Conservation (phyloP, 2,888 invertebrate species). For the Liposcelis brunnea region DNA sequence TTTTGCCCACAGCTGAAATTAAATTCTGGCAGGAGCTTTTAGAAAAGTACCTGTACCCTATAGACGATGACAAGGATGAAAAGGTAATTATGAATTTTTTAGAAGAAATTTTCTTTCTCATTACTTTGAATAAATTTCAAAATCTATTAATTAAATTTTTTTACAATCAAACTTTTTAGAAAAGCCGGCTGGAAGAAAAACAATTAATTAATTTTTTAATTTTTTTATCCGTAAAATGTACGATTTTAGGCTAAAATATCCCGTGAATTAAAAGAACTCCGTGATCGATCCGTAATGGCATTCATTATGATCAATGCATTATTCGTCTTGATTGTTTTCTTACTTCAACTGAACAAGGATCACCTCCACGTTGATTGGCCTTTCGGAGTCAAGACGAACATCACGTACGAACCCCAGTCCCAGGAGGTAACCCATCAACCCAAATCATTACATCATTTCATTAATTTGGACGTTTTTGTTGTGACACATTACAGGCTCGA, state of each 20-base stretch:
- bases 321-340: slow-evolving; percentile 95
- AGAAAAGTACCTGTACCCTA: slow-evolving; percentile 84
- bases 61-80: slow-evolving; percentile 80
- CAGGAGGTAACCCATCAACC: slow-evolving; percentile 68
- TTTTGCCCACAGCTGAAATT: slow-evolving; percentile 65
- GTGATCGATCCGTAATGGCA: slow-evolving; percentile 87
- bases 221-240: too few species aligned
- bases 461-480: slow-evolving; percentile 29
- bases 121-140: not conserved
- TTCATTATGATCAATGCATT: slow-evolving; percentile 99
- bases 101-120: not conserved
- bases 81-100: slow-evolving; percentile 41
- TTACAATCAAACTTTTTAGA: too few species aligned
- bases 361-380: slow-evolving; percentile 93
- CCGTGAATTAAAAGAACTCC: slow-evolving; percentile 77
- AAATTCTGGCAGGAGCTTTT: slow-evolving; percentile 90
- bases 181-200: too few species aligned
- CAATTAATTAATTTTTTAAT: too few species aligned
- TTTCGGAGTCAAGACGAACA: slow-evolving; percentile 82
- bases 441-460: not conserved
- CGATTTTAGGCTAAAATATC: slow-evolving; percentile 80
- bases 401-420: slow-evolving; percentile 73
- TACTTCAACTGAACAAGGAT: slow-evolving; percentile 96
- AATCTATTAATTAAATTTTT: too few species aligned
- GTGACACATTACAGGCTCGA: slow-evolving; percentile 51